These are phyloP conservation scores for Orthonychiurus folsomi DNA, from an alignment of 2,888 invertebrate species.

Conservation along the genomic window DNA sequence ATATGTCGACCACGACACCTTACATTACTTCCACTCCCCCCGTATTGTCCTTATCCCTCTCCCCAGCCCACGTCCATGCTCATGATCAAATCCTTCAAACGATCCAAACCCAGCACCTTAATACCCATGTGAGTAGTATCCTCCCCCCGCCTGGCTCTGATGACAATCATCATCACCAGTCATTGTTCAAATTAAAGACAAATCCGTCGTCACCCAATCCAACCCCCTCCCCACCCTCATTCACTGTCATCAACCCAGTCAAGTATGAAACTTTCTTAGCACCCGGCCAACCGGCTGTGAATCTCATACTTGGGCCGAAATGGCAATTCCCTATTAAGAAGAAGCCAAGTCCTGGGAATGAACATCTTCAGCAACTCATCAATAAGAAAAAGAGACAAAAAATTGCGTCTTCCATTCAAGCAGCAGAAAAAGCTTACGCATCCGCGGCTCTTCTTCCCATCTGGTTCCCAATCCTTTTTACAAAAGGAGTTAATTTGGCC, in stretches of 20 bases:
- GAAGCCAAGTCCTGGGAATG: no score
- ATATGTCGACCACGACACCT: conserved; percentile 17
- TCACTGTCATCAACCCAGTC: neutral
- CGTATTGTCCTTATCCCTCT: neutral
- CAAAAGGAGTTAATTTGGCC: conserved; percentile 20
- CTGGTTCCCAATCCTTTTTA: conserved; percentile 38
- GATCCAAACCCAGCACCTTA: neutral
- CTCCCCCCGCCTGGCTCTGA: neutral
- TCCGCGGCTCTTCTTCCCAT: conserved; percentile 38
- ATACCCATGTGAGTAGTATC: neutral
- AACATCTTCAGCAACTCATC: neutral
- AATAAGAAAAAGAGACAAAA: conserved; percentile 16
- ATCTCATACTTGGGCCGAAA: neutral
- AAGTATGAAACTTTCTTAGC: neutral
- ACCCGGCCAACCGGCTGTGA: neutral
- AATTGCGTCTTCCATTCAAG: conserved; percentile 26
- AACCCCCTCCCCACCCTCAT: neutral
- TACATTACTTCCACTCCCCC: conserved; percentile 5
- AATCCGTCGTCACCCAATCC: neutral
- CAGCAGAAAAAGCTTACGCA: conserved; percentile 31
- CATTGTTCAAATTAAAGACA: conserved; percentile 2
- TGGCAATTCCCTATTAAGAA: conserved; percentile 1
- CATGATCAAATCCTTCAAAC: conserved; percentile 6
- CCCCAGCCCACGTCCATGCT: neutral
- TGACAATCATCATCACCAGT: neutral